Percentiles rank a stretch among this genome's conserved stretches.
Conservation (phyloP, 2,888 invertebrate genomes). For the Masnerella sp. region DNA sequence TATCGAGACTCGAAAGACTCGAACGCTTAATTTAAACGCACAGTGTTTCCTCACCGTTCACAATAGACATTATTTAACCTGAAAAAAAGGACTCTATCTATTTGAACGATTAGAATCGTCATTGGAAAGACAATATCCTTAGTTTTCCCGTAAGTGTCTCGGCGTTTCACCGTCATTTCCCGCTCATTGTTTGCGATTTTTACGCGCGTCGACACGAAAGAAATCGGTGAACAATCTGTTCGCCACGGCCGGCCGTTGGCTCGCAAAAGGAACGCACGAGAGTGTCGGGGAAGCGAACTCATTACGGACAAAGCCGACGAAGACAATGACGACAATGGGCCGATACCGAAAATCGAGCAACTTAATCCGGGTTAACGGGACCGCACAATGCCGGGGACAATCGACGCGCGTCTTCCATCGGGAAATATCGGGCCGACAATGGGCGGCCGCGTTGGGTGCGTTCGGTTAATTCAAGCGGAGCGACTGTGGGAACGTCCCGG, state of each 20-base stretch:
- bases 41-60: no score
- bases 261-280: slow-evolving; percentile 36
- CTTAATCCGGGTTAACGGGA: slow-evolving; percentile 67
- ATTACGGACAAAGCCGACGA: slow-evolving; percentile 45
- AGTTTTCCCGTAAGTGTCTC: no score
- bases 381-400: slow-evolving; percentile 65
- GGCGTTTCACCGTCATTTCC: slow-evolving; percentile 4
- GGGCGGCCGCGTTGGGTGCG: slow-evolving; percentile 67
- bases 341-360: slow-evolving; percentile 64
- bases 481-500: slow-evolving; percentile 69
- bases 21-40: no score
- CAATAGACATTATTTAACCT: no score
- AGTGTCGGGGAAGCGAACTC: slow-evolving; percentile 48
- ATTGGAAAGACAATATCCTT: no score
- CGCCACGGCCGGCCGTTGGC: slow-evolving; percentile 27
- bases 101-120: no score
- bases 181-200: slow-evolving; percentile 32
- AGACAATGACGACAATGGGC: slow-evolving; percentile 55
- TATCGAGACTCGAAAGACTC: no score
- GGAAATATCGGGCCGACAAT: slow-evolving; percentile 72
- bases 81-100: no score
- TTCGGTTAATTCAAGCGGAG: slow-evolving; percentile 64
- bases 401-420: slow-evolving; percentile 68
- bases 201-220: slow-evolving; percentile 38
- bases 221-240: slow-evolving; percentile 46